Evolutionary conservation across 1,140 invertebrate species (phyloP).

Genomic region (Triops cancriformis): DNA sequence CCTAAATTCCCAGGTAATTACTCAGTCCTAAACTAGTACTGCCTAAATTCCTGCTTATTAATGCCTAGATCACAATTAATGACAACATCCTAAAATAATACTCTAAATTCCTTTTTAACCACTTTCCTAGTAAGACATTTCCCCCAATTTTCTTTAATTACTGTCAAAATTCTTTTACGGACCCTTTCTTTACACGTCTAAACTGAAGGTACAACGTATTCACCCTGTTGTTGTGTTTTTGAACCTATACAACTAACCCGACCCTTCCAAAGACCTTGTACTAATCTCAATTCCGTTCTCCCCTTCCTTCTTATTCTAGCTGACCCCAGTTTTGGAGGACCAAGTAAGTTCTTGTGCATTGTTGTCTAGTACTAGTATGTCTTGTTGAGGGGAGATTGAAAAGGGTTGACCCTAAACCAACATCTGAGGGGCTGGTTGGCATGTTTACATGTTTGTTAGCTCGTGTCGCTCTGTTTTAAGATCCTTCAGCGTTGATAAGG

Average conservation of each 20-base stretch:
- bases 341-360: conserved; percentile 54
- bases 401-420: too few species aligned
- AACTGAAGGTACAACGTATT: neutral
- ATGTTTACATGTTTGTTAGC: neutral
- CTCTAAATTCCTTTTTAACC: too few species aligned
- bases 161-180: neutral
- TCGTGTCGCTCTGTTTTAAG: neutral
- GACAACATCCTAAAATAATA: too few species aligned
- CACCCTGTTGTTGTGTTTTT: neutral
- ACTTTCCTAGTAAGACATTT: neutral
- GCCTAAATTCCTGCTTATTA: too few species aligned
- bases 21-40: too few species aligned
- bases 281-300: neutral
- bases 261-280: neutral
- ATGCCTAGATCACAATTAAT: too few species aligned
- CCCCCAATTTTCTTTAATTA: too few species aligned
- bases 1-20: too few species aligned
- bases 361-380: neutral
- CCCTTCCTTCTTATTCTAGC: conserved; percentile 44
- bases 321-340: conserved; percentile 72
- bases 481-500: neutral
- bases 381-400: too few species aligned
- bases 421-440: too few species aligned
- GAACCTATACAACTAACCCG: neutral
- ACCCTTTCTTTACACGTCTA: neutral